phyloP scores from a whole-genome alignment of 1,140 invertebrate genomes.

The Heliconius congener region DNA sequence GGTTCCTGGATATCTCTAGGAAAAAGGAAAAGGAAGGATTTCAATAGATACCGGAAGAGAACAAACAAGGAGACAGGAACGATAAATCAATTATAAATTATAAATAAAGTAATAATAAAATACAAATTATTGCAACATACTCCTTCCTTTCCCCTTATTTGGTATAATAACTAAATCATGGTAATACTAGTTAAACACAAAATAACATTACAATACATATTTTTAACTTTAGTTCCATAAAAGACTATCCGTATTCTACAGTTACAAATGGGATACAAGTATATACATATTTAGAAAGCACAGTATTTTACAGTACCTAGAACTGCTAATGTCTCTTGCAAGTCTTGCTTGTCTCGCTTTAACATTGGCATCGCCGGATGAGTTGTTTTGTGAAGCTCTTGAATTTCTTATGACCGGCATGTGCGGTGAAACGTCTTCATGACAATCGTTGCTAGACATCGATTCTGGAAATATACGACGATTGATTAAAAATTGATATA shows the following conservation, averaged over 20 bases:
- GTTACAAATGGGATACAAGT: conserved; percentile 6
- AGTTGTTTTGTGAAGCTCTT: conserved; percentile 56
- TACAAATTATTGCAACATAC: conserved; percentile 17
- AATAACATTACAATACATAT: too few relatives aligned
- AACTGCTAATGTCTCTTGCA: conserved; percentile 69
- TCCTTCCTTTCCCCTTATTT: conserved; percentile 81
- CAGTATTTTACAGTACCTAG: conserved; percentile 52
- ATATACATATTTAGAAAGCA: conserved; percentile 15
- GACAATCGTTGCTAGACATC: conserved; percentile 68
- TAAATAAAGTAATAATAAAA: conserved; percentile 43
- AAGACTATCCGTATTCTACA: neutral
- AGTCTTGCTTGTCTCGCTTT: conserved; percentile 70
- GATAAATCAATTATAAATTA: conserved; percentile 24
- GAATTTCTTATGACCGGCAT: conserved; percentile 70
- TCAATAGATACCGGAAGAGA: conserved; percentile 37
- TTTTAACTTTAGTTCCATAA: neutral
- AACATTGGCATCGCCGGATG: conserved; percentile 69
- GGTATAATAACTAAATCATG: conserved; percentile 37
- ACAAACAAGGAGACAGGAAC: conserved; percentile 80
- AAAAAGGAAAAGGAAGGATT: conserved; percentile 73
- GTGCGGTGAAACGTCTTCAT: conserved; percentile 65
- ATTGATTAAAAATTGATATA: conserved; percentile 9
- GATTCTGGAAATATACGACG: conserved; percentile 58
- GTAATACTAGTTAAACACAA: neutral
- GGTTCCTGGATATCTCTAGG: conserved; percentile 65